Conservation (phyloP, 1,140 invertebrate species). For the Trachelipus rathkii region DNA sequence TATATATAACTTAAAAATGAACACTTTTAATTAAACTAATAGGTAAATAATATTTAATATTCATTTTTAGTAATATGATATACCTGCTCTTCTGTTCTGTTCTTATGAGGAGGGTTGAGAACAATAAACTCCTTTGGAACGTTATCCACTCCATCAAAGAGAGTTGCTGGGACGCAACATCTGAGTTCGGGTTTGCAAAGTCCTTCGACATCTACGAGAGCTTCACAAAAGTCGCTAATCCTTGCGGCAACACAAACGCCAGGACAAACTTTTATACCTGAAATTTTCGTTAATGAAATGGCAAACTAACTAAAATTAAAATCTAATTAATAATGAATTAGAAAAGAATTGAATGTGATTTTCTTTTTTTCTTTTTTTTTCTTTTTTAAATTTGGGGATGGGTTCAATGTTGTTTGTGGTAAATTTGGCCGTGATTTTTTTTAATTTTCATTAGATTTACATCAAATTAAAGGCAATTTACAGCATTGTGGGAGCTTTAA, state of each 20-base stretch:
- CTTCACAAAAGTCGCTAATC: slow-evolving; percentile 78
- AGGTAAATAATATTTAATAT: background rate
- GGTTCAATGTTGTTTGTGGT: too few species aligned
- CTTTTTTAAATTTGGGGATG: too few species aligned
- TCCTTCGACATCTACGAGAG: slow-evolving; percentile 63
- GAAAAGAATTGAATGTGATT: too few species aligned
- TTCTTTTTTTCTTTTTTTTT: too few species aligned
- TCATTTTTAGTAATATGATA: background rate
- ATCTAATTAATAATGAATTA: too few species aligned
- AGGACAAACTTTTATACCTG: slow-evolving; percentile 55
- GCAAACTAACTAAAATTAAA: background rate
- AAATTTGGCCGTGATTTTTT: too few species aligned
- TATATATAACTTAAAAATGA: background rate
- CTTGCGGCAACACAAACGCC: slow-evolving; percentile 76
- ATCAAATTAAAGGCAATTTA: too few species aligned
- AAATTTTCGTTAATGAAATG: background rate
- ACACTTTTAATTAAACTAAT: background rate
- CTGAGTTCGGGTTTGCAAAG: slow-evolving; percentile 65
- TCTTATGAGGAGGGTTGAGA: slow-evolving; percentile 39
- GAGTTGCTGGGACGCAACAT: slow-evolving; percentile 58
- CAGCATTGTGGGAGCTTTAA: too few species aligned
- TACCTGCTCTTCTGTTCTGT: slow-evolving; percentile 32
- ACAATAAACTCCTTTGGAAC: slow-evolving; percentile 67
- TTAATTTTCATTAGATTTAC: too few species aligned
- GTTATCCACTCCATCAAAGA: slow-evolving; percentile 60